Conservation (phyloP, 2,888 invertebrate genomes). For the Penaeus monodon region DNA sequence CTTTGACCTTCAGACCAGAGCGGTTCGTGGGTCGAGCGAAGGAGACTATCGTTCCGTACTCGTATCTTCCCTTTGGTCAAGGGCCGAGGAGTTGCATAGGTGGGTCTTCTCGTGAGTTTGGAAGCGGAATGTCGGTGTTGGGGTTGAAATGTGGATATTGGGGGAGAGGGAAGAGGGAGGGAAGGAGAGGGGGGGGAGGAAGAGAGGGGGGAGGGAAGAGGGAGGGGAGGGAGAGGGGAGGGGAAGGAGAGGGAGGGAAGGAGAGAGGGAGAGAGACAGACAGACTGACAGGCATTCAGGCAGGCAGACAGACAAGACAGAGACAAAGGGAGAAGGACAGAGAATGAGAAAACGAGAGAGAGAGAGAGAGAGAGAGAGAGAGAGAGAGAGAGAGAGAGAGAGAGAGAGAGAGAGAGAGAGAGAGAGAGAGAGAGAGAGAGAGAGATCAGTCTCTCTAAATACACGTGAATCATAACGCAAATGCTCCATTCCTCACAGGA, state of each 20-base stretch:
- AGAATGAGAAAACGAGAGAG: no score
- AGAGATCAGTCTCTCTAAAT: no score
- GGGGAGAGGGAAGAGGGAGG: background rate
- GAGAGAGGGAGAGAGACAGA: background rate
- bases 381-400: background rate
- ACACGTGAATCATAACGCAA: background rate
- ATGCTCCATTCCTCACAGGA: slow-evolving; percentile 28
- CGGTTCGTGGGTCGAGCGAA: slow-evolving; percentile 40
- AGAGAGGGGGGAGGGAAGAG: background rate
- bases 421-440: no score
- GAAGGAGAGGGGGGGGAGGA: background rate
- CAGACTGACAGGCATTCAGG: background rate
- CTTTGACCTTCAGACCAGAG: slow-evolving; percentile 49
- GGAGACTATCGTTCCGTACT: slow-evolving; percentile 27
- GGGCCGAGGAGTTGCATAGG: slow-evolving; percentile 63
- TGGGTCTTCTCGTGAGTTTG: slow-evolving; percentile 17
- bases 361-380: no score
- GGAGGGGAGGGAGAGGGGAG: background rate
- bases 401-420: background rate
- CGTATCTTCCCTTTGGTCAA: slow-evolving; percentile 59
- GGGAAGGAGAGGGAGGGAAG: background rate
- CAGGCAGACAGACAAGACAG: background rate
- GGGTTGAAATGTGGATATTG: background rate
- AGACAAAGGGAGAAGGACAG: background rate
- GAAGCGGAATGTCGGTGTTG: background rate